A percentile compares a stretch with the other conserved stretches of the same genome.
phyloP scores from a whole-genome alignment of 2,113 vertebrate species.

The Cathartes aura region DNA sequence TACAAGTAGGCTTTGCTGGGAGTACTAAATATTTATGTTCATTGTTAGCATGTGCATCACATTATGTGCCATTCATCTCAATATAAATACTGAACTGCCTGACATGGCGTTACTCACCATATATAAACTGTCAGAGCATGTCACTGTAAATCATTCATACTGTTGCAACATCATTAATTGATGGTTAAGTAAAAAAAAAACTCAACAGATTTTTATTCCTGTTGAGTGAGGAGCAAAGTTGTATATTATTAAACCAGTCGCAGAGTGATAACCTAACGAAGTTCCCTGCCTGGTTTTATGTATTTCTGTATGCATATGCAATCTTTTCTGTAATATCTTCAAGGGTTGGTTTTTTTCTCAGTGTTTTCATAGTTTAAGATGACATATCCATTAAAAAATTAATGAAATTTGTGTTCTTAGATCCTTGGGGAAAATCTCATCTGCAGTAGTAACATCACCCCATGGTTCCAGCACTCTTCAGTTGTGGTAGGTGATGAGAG shows the following conservation, averaged over 20 bases:
- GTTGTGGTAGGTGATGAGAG: background rate
- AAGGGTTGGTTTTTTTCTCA: background rate
- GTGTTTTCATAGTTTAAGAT: background rate
- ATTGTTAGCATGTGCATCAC: slow-evolving; percentile 64
- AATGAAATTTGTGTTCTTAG: background rate
- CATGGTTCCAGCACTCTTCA: background rate
- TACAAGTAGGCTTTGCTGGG: slow-evolving; percentile 11
- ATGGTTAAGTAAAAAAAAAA: background rate
- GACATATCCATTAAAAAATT: background rate
- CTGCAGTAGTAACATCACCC: background rate
- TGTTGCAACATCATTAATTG: slow-evolving; percentile 52
- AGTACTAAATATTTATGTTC: slow-evolving; percentile 69
- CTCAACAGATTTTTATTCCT: background rate
- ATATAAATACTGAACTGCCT: slow-evolving; percentile 59
- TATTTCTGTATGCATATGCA: background rate
- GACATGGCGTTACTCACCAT: slow-evolving; percentile 65
- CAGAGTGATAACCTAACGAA: background rate
- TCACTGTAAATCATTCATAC: slow-evolving; percentile 27
- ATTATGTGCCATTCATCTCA: slow-evolving; percentile 65
- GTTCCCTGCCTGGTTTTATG: background rate
- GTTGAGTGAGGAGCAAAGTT: background rate
- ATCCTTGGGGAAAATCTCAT: background rate
- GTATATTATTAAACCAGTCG: background rate
- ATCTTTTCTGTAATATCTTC: background rate
- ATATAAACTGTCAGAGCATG: slow-evolving; percentile 57